Base-by-base conservation (phyloP, 2,888 invertebrate genomes). In the Drosophila emarginata region DNA sequence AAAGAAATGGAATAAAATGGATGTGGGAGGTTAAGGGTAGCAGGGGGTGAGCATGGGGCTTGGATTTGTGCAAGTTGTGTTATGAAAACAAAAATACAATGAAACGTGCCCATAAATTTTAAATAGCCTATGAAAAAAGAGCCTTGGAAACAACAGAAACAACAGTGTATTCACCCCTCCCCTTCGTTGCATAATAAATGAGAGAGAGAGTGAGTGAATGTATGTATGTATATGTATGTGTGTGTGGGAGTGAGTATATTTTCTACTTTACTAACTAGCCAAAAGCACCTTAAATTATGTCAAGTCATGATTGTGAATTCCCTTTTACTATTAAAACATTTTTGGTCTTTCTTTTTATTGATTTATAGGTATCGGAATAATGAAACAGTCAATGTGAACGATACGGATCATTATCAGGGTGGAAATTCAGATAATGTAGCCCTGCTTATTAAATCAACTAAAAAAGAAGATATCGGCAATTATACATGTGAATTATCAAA, bases 401-500 rank as follows among this genome's bases (percentile, higher is more conserved):
- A 92, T 61, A 89, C 90, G 14, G 93, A 93, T 50, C 95, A 95
- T 90, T 97, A 95, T 92, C 94, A 95, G 73, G 97, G 96, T 1
- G 97, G 96, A 2, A 95, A 94, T 54, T 93, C 94, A 0, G 95
- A 95, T 72, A 95, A 96, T 88, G 95, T 96, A 5, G 94, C 95
- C 0, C 93, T 98, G 53, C 94, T 95, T 67, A 96, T 98, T 78
- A 94, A 94, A 84, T 95, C 96, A 79, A 94, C 97, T 0, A 94
- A 94, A 2, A 94, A 96, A 9, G 93, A 93, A 0, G 98, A 98
- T 91, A 95, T 95, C 92, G 98, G 97, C 59, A 94, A 95, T 85
- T 98, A 98, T 91, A 94, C 95, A 26, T 98, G 98, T 89, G 93
- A 94, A 70, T 93, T 97, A 54, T 93, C 94, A 76, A 98, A 98